phyloP scores from a whole-genome alignment of 2,797 vertebrate species.

The Sebastes itinus region DNA sequence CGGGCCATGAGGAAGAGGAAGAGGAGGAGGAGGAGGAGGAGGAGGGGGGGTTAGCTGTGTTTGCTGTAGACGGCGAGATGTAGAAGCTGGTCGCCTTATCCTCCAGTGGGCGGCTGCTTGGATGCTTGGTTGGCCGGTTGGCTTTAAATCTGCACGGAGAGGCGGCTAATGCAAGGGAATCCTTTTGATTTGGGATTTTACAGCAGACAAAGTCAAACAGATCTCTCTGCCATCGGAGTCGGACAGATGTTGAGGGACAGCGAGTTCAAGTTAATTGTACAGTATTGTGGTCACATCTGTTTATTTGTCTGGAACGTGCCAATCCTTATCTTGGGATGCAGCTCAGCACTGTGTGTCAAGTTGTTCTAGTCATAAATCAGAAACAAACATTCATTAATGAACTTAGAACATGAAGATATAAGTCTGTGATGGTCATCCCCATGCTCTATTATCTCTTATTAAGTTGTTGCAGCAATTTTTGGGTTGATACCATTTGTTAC shows the following conservation, averaged over 20 bases:
- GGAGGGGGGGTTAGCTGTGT: not conserved
- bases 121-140: constrained; percentile 35
- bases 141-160: constrained; percentile 56
- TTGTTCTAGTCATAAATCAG: too few relatives aligned
- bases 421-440: too few relatives aligned
- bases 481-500: too few relatives aligned
- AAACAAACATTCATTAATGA: too few relatives aligned
- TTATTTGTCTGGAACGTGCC: too few relatives aligned
- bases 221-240: constrained; percentile 14
- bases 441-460: too few relatives aligned
- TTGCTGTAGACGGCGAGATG: constrained; percentile 17
- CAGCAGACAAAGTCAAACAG: constrained; percentile 49
- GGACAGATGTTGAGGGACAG: constrained; percentile 64
- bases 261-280: constrained; percentile 57
- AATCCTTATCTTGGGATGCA: too few relatives aligned
- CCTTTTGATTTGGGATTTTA: constrained; percentile 67
- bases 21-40: not conserved
- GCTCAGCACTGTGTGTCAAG: too few relatives aligned
- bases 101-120: constrained; percentile 37
- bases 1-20: not conserved
- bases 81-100: constrained; percentile 38
- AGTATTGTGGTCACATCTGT: constrained; percentile 9
- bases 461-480: too few relatives aligned
- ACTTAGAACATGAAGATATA: too few relatives aligned
- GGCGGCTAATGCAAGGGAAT: constrained; percentile 63